These are phyloP conservation scores for Caenorhabditis becei DNA, from an alignment of 2,888 invertebrate genomes.

Conservation along the genomic window DNA sequence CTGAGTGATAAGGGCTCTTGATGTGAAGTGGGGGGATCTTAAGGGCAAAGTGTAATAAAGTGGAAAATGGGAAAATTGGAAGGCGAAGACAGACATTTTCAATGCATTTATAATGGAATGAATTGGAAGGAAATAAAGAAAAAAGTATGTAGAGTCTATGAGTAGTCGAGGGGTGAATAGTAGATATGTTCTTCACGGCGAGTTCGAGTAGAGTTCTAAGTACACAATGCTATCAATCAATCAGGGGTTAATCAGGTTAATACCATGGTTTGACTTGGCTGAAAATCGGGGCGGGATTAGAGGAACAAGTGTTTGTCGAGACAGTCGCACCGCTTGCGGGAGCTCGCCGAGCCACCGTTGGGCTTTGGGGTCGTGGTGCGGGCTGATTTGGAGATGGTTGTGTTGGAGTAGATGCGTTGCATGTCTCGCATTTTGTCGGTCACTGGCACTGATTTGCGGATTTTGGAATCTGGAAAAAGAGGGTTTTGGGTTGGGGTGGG, in stretches of 20 bases:
- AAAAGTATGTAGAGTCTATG: not conserved
- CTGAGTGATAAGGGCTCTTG: not conserved
- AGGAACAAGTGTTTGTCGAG: conserved; percentile 71
- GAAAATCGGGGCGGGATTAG: conserved; percentile 31
- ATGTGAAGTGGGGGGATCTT: conserved; percentile 18
- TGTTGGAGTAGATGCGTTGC: conserved; percentile 51
- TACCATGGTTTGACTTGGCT: conserved; percentile 50
- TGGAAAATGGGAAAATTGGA: not conserved
- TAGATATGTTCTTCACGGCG: not conserved
- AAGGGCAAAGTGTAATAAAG: not conserved
- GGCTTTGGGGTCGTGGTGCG: not conserved
- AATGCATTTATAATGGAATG: conserved; percentile 1
- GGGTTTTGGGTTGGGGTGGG: not conserved
- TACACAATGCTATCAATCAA: too few relatives aligned
- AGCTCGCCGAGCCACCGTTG: conserved; percentile 12
- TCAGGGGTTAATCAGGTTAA: too few relatives aligned
- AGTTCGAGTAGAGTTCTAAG: too few relatives aligned
- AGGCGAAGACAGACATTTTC: not conserved
- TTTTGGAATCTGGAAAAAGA: conserved; percentile 43
- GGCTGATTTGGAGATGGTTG: conserved; percentile 15
- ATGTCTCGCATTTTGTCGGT: conserved; percentile 49
- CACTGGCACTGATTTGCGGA: conserved; percentile 47
- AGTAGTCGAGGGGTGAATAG: not conserved
- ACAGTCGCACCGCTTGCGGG: conserved; percentile 74
- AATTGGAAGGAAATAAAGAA: not conserved